A percentile compares a stretch with the other conserved stretches of the same genome.
Conservation (phyloP, 2,113 vertebrate genomes). For the Marcusenius ussheri region DNA sequence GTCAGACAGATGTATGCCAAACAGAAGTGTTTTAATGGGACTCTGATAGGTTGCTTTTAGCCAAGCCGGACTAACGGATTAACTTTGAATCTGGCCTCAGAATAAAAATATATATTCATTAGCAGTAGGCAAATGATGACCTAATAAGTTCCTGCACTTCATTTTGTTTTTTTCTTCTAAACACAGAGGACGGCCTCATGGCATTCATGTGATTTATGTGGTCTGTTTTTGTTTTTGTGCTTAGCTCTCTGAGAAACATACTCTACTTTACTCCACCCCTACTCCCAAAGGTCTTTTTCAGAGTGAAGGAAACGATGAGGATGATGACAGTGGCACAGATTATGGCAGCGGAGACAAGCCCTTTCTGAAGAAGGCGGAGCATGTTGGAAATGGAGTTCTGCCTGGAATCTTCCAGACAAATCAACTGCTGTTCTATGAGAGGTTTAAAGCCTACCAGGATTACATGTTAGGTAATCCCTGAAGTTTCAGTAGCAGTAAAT, state of each 20-base stretch:
- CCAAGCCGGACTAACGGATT: background rate
- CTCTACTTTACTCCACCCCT: background rate
- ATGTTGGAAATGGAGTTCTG: slow-evolving; percentile 49
- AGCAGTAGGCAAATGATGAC: background rate
- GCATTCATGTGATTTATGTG: background rate
- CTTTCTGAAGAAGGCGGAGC: slow-evolving; percentile 55
- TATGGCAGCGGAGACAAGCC: slow-evolving; percentile 48
- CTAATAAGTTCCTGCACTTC: background rate
- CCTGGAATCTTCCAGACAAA: slow-evolving; percentile 77
- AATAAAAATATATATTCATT: background rate
- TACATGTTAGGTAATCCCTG: slow-evolving; percentile 77
- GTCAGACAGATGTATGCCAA: background rate
- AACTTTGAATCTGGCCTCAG: background rate
- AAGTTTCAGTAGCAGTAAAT: background rate
- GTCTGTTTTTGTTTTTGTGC: background rate
- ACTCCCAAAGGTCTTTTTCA: slow-evolving; percentile 47
- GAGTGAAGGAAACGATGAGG: slow-evolving; percentile 37
- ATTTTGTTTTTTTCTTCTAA: background rate
- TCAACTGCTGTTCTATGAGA: slow-evolving; percentile 81
- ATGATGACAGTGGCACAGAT: slow-evolving; percentile 63
- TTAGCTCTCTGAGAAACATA: background rate
- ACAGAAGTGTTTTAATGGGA: background rate
- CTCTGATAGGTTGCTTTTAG: background rate
- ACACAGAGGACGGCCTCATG: background rate
- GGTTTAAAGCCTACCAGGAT: slow-evolving; percentile 88